phyloP scores from a whole-genome alignment of 2,888 invertebrate genomes.

The Margaritifera margaritifera region DNA sequence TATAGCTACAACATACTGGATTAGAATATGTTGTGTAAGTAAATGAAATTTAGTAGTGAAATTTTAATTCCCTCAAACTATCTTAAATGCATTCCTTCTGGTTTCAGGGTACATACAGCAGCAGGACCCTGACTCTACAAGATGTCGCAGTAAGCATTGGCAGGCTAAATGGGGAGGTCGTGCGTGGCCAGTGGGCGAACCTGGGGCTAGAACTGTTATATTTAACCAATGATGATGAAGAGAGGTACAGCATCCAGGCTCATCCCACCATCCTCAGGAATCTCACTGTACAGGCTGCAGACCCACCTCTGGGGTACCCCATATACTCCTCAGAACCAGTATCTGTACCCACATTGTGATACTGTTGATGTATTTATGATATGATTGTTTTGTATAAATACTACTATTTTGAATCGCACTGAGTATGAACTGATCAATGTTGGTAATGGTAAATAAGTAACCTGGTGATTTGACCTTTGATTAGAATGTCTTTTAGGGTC shows the following conservation, averaged over 20 bases:
- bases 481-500: too few species aligned
- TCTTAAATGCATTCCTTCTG: constrained; percentile 5
- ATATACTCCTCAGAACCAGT: constrained; percentile 69
- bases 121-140: constrained; percentile 70
- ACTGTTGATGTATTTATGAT: not conserved
- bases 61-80: not conserved
- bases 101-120: constrained; percentile 69
- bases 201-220: constrained; percentile 74
- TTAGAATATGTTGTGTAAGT: too few species aligned
- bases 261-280: constrained; percentile 73
- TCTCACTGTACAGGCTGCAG: constrained; percentile 73
- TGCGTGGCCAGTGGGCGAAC: constrained; percentile 74
- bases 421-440: too few species aligned
- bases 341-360: constrained; percentile 58
- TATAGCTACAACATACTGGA: too few species aligned
- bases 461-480: too few species aligned
- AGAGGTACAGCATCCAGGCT: constrained; percentile 75
- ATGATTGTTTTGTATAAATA: too few species aligned
- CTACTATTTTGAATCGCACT: too few species aligned
- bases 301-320: constrained; percentile 74
- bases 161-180: constrained; percentile 70
- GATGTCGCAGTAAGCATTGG: constrained; percentile 68
- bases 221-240: constrained; percentile 76
- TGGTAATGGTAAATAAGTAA: too few species aligned
- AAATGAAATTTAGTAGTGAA: too few species aligned